phyloP scores from a whole-genome alignment of 2,113 vertebrate genomes.

The Chaetura pelagica region DNA sequence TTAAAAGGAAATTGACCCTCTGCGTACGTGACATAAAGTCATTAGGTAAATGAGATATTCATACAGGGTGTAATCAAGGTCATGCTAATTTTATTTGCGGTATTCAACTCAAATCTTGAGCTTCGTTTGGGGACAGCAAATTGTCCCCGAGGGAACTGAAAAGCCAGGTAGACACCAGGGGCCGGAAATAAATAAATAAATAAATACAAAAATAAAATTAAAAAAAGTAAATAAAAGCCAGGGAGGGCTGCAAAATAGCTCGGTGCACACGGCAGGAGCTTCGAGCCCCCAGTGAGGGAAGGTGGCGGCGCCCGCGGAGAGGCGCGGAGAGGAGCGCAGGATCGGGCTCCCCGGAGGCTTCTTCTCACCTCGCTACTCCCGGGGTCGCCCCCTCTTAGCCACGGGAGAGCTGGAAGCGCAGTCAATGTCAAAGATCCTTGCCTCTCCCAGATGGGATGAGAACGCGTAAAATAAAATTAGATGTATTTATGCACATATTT shows the following conservation, averaged over 20 bases:
- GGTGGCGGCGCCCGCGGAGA: neutral
- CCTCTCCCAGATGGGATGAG: slow-evolving; percentile 19
- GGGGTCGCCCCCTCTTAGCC: neutral
- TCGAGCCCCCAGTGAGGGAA: neutral
- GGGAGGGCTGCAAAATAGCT: neutral
- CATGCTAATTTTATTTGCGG: slow-evolving; percentile 73
- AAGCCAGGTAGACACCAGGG: neutral
- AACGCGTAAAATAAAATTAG: slow-evolving; percentile 49
- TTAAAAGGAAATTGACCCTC: slow-evolving; percentile 85
- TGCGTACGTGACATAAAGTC: slow-evolving; percentile 84
- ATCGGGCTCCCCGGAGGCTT: neutral
- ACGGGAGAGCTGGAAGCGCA: neutral
- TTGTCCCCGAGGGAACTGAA: neutral
- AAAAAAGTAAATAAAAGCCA: neutral
- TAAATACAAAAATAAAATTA: too few relatives aligned
- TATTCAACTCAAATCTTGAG: slow-evolving; percentile 21
- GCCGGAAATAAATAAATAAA: neutral
- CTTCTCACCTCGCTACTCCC: neutral
- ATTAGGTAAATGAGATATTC: slow-evolving; percentile 86
- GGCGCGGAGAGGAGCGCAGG: neutral
- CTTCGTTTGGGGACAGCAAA: neutral
- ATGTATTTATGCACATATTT: slow-evolving; percentile 83
- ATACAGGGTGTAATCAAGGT: slow-evolving; percentile 79
- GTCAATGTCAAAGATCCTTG: neutral
- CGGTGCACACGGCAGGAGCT: neutral